Evolutionary conservation across 2,888 invertebrate species (phyloP).

Genomic region (Meandrusa payeni): DNA sequence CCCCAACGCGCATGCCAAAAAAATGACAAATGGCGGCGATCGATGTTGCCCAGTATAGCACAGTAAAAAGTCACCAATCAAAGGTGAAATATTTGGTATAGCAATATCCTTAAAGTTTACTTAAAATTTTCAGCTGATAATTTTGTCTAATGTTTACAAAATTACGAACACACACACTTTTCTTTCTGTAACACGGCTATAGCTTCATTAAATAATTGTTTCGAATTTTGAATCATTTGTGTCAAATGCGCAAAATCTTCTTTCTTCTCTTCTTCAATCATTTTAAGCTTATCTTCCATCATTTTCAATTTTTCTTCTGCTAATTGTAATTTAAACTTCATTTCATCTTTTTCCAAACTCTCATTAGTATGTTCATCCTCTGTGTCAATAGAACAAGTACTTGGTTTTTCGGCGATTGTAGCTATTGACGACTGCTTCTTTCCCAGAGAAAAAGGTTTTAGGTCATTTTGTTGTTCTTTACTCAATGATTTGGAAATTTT

Average conservation of each 20-base stretch:
- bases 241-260: conserved; percentile 78
- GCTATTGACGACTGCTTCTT: conserved; percentile 51
- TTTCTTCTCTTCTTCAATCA: conserved; percentile 83
- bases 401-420: conserved; percentile 48
- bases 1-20: conserved; percentile 77
- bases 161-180: conserved; percentile 60
- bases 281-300: conserved; percentile 82
- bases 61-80: background rate
- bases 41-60: conserved; percentile 44
- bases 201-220: conserved; percentile 79
- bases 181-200: conserved; percentile 64
- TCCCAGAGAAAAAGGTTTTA: conserved; percentile 6
- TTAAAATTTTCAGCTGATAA: conserved; percentile 1
- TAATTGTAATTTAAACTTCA: conserved; percentile 78
- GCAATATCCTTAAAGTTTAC: conserved; percentile 20
- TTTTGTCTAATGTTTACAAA: conserved; percentile 22
- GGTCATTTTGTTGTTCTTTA: conserved; percentile 40
- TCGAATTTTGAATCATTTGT: conserved; percentile 79
- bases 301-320: conserved; percentile 84
- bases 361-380: conserved; percentile 45
- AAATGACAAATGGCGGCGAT: conserved; percentile 78
- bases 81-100: background rate
- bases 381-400: conserved; percentile 49
- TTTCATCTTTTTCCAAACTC: conserved; percentile 58
- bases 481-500: conserved; percentile 46